A percentile compares a stretch with the other conserved stretches of the same genome.
These are phyloP conservation scores for Halichoerus grypus DNA, from an alignment of 2,113 vertebrate genomes.

Conservation along the genomic window DNA sequence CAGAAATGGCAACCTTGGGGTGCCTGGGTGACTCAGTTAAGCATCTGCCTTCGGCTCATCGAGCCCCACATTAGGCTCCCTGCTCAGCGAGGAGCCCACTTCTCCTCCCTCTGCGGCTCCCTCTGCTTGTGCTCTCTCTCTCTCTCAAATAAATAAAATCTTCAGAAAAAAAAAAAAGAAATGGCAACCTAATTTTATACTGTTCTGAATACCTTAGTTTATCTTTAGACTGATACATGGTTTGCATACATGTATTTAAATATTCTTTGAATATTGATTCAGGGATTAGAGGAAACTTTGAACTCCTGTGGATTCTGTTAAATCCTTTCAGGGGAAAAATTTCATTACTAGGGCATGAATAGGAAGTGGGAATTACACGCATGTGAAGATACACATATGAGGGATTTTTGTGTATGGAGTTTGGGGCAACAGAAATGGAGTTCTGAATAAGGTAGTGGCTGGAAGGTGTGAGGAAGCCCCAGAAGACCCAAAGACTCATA, in stretches of 20 bases:
- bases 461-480: background rate
- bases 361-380: background rate
- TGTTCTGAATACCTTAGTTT: constrained; percentile 37
- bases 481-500: background rate
- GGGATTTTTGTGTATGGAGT: constrained; percentile 12
- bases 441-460: background rate
- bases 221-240: background rate
- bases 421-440: constrained; percentile 10
- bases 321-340: background rate
- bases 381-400: background rate
- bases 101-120: background rate
- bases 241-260: background rate
- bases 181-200: constrained; percentile 18
- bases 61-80: background rate
- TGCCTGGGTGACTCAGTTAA: background rate
- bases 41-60: background rate
- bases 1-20: background rate
- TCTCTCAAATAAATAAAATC: background rate
- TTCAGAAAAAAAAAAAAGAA: background rate
- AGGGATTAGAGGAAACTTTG: background rate
- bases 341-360: background rate
- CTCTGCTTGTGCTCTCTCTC: background rate
- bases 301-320: background rate
- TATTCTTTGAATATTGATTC: constrained; percentile 35
- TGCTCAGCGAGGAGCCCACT: background rate